Base-by-base conservation (phyloP, 2,797 vertebrate species). In the Anguilla obscura region DNA sequence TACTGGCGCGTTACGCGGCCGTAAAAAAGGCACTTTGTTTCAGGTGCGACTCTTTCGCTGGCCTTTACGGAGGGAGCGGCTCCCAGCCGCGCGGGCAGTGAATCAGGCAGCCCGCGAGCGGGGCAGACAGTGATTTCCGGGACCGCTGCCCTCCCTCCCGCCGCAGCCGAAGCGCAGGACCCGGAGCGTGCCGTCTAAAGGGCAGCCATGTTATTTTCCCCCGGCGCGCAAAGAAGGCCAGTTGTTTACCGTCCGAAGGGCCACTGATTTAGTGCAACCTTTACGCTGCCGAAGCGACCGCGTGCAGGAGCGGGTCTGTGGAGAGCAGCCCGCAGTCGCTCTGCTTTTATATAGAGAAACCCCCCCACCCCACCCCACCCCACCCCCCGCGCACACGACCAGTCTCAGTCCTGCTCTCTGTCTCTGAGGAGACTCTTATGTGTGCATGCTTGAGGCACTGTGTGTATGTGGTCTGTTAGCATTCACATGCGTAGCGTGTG, bases 181-280 rank as follows among this genome's bases (percentile, higher is more conserved):
- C 76, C 2, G 76, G 76, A n/a, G 36, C 74, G 36, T 1, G 74
- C 45, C 40, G 40, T n/a, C 40, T 48, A 80, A 80, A 80, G 76
- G 76, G 76, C 76, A 80, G 76, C 45, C 3, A 3, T 80, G 76
- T 80, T 80, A 24, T 80, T 80, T 10, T 50, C 45, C 76, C 40
- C 6, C 40, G 30, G 40, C 21, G 45, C 18, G n/a, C 1, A 50
- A 80, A 80, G 48, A 80, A 80, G 40, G 76, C 76, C 76, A 80
- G 76, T 3, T 48, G 76, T 48, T 80, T 80, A 45, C 76, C 50
- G 76, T 48, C 76, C 40, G 9, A 80, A 80, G 40, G 76, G 76
- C 76, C 36, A 50, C 76, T 80, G 76, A 80, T 80, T 80, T 24
- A 24, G 40, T 48, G 40, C 76, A 80, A 80, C 76, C 76, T 80